These are phyloP conservation scores for Chloromyia formosa DNA, from an alignment of 2,888 invertebrate genomes.

Conservation along the genomic window DNA sequence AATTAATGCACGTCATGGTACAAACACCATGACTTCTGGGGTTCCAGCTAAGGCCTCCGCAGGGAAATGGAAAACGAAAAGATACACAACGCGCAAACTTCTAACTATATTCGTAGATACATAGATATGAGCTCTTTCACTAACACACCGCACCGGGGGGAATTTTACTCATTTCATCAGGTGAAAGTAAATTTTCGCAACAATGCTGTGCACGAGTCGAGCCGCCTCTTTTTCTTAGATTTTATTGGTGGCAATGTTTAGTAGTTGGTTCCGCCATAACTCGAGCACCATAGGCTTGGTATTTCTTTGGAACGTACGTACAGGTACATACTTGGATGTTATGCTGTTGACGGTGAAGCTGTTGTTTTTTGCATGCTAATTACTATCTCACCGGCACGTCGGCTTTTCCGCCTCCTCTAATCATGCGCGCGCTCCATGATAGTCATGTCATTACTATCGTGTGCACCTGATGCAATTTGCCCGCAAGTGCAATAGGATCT, in stretches of 20 bases:
- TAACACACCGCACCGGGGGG: no score
- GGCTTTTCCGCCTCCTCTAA: background rate
- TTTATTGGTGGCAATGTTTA: background rate
- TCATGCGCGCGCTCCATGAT: no score
- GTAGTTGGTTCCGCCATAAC: background rate
- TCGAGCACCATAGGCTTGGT: no score
- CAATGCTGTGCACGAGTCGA: constrained; percentile 15
- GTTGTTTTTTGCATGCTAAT: constrained; percentile 15
- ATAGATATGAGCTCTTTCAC: no score
- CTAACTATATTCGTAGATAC: no score
- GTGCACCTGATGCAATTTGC: constrained; percentile 23
- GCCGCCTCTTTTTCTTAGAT: constrained; percentile 9
- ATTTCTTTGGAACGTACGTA: no score
- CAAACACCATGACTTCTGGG: constrained; percentile 19
- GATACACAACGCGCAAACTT: no score
- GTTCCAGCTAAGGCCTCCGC: constrained; percentile 8
- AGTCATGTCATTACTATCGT: background rate
- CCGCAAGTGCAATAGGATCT: constrained; percentile 22
- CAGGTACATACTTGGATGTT: no score
- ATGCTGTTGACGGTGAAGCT: no score
- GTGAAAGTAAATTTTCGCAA: constrained; percentile 14
- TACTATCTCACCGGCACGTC: background rate
- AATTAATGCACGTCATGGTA: background rate
- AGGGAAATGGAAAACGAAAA: constrained; percentile 27
- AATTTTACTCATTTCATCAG: background rate